These are phyloP conservation scores for Cercopithecus hamlyni DNA, from an alignment of 2,797 vertebrate genomes.

Conservation along the genomic window DNA sequence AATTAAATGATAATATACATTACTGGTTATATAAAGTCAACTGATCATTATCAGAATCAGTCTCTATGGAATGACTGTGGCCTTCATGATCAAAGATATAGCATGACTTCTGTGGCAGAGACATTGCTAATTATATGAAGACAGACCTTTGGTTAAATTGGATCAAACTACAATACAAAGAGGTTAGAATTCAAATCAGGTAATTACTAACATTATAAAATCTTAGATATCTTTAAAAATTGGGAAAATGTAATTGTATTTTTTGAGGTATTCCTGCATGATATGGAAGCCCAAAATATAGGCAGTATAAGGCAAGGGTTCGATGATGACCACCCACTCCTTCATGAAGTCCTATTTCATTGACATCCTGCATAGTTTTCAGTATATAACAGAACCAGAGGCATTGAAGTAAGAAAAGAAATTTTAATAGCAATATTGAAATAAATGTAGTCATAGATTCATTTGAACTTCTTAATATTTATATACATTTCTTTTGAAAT, in stretches of 20 bases:
- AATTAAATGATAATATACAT: neutral
- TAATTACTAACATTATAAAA: neutral
- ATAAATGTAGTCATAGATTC: neutral
- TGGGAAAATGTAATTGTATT: neutral
- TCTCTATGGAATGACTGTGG: neutral
- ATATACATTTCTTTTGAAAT: neutral
- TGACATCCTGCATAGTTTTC: neutral
- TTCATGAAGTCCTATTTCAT: neutral
- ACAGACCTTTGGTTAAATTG: neutral
- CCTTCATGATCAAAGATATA: neutral
- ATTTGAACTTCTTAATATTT: slow-evolving; percentile 2
- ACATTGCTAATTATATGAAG: neutral
- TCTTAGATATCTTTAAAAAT: neutral
- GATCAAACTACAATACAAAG: neutral
- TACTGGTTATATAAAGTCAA: neutral
- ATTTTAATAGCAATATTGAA: neutral
- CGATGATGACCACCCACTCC: fast-evolving
- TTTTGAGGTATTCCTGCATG: neutral
- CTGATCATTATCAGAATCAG: neutral
- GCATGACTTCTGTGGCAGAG: neutral
- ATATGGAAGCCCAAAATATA: neutral
- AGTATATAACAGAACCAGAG: neutral
- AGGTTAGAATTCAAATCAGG: neutral
- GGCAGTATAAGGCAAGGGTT: neutral
- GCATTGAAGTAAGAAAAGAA: neutral